Conservation (phyloP, 2,888 invertebrate species). For the Enchytraeus crypticus region DNA sequence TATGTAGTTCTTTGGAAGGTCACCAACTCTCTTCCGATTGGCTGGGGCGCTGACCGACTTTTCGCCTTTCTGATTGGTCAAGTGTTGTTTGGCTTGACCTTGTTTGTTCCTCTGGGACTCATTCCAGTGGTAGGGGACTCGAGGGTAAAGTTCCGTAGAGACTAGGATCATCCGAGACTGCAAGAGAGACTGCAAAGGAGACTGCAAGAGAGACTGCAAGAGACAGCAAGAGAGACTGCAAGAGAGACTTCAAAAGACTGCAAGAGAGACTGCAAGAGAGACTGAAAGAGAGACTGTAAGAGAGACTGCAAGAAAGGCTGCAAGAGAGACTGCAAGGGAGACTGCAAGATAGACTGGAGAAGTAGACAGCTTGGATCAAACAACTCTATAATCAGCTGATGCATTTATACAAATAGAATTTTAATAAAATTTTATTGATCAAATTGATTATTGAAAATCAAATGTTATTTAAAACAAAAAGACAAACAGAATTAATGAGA, state of each 20-base stretch:
- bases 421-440: no score
- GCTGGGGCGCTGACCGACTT: slow-evolving; percentile 10
- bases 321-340: neutral
- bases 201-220: neutral
- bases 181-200: slow-evolving; percentile 1
- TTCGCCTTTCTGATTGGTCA: slow-evolving; percentile 13
- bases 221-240: neutral
- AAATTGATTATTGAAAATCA: no score
- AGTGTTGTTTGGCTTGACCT: neutral
- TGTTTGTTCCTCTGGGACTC: slow-evolving; percentile 3
- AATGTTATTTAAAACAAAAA: no score
- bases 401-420: no score
- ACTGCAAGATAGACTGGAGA: no score
- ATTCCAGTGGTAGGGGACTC: neutral
- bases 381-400: no score
- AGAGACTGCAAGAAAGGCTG: neutral
- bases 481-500: no score
- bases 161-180: neutral
- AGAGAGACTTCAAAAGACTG: neutral
- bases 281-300: neutral
- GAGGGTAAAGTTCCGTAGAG: neutral
- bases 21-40: neutral
- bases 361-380: no score
- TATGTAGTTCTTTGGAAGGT: neutral
- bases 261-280: neutral